phyloP scores from a whole-genome alignment of 2,113 vertebrate species.

The Chitala chitala region DNA sequence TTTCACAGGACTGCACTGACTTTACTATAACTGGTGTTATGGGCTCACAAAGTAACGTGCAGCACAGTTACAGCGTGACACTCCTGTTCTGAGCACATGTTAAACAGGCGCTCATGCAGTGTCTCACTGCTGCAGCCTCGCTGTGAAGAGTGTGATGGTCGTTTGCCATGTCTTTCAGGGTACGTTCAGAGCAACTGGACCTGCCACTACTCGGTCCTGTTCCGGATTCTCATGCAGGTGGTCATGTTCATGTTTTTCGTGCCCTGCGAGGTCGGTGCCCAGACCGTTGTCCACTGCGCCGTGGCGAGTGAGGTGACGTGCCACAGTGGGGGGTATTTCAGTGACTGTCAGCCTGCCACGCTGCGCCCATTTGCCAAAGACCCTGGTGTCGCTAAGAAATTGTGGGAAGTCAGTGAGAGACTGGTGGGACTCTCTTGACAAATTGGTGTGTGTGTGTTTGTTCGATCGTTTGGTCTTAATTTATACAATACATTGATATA shows the following conservation, averaged over 20 bases:
- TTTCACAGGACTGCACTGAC: neutral
- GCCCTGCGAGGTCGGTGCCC: slow-evolving; percentile 59
- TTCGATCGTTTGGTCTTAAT: too few species aligned
- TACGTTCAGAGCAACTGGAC: slow-evolving; percentile 67
- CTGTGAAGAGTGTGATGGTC: too few species aligned
- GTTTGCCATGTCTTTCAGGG: slow-evolving; percentile 45
- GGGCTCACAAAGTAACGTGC: too few species aligned
- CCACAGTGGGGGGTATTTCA: slow-evolving; percentile 63
- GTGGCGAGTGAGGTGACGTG: slow-evolving; percentile 58
- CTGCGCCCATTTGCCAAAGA: slow-evolving; percentile 63
- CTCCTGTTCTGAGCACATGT: too few species aligned
- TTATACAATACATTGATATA: too few species aligned
- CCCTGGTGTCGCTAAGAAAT: slow-evolving; percentile 64
- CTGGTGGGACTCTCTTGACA: slow-evolving; percentile 61
- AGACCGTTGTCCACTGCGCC: slow-evolving; percentile 66
- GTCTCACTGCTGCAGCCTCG: too few species aligned
- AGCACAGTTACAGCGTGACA: too few species aligned
- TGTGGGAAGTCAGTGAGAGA: slow-evolving; percentile 72
- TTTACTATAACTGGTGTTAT: too few species aligned
- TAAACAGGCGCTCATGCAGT: too few species aligned
- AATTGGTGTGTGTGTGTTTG: too few species aligned
- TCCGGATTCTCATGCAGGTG: slow-evolving; percentile 63
- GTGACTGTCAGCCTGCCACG: slow-evolving; percentile 52
- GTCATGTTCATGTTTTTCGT: slow-evolving; percentile 70
- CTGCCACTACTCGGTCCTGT: slow-evolving; percentile 62